Evolutionary conservation across 2,113 vertebrate genomes (phyloP), one percentile per base, ranked within the genome.

Genomic region (Tichodroma muraria): DNA sequence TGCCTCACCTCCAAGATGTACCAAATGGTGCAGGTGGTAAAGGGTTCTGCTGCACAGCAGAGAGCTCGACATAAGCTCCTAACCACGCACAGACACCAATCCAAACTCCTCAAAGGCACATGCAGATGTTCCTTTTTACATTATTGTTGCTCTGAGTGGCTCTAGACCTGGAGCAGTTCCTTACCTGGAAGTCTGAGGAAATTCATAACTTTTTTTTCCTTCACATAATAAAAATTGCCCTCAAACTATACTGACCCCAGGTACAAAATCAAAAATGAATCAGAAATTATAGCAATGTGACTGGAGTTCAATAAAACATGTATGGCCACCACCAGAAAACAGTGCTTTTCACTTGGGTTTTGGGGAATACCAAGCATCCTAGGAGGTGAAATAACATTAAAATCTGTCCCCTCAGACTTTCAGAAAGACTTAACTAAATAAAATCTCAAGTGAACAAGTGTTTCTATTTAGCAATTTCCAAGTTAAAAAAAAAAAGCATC

Each of bases 1-100:
- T 79, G 25, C 21, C 15, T 73, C 54, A 64, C 35, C 59, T 80
- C 28, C 44, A 49, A 80, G 31, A 65, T 3, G 57, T 40, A 82
- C 54, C 40, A 31, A 71, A 40, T 0, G 3, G 40, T 57, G 47
- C 40, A 35, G 3, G 9, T 47, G 31, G 64, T 38, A 49, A 60
- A 70, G 24, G 4, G 22, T 70, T 75, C 64, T 81, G 56, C 60
- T 61, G 75, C 66, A 75, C 53, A 63, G 45, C 13, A 63, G 20
- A 72, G 33, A 54, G 38, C 31, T 61, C 4, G 6, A 24, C 35
- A 25, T 23, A 52, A 64, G 28, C 23, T 10, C 64, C 49, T 44
- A 42, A 31, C 27, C 59, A 49, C 0, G 0, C 7, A 33, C 38
- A 80, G 61, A 57, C 2, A 5, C 33, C 6, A 49, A 56, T 45